These are phyloP conservation scores for Papio anubis DNA, from an alignment of 2,113 vertebrate genomes.

Conservation along the genomic window DNA sequence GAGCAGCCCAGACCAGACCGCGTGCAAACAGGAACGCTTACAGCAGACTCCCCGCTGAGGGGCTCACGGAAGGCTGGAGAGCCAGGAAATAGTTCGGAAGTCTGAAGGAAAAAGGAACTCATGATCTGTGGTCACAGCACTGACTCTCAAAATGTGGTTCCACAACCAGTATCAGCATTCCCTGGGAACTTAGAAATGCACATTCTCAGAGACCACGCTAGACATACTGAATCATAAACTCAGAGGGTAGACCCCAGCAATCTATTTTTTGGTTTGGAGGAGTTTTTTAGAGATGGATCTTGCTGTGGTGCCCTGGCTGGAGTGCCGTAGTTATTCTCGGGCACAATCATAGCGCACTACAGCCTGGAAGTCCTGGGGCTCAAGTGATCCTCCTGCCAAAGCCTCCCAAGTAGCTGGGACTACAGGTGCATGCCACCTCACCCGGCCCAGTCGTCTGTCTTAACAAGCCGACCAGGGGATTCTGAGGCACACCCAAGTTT, in stretches of 20 bases:
- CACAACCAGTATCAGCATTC: not conserved
- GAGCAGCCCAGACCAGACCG: not conserved
- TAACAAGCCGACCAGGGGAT: not conserved
- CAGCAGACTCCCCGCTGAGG: not conserved
- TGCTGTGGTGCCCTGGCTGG: not conserved
- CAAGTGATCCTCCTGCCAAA: not conserved
- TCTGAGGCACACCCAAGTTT: not conserved
- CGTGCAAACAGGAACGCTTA: fast-evolving
- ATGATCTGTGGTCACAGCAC: not conserved
- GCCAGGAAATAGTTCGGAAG: not conserved
- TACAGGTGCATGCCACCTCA: not conserved
- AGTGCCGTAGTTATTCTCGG: not conserved
- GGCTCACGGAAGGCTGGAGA: not conserved
- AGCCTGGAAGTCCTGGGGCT: not conserved
- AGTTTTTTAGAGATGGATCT: not conserved
- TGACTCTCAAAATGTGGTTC: not conserved
- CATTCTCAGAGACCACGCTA: not conserved
- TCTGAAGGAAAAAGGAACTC: not conserved
- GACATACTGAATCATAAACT: not conserved
- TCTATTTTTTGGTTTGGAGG: not conserved
- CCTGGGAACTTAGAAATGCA: not conserved
- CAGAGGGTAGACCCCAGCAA: not conserved
- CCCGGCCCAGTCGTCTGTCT: not conserved
- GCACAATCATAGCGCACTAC: not conserved
- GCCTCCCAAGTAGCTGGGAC: not conserved